Evolutionary conservation across 2,113 vertebrate species (phyloP).

Genomic region (Laterallus jamaicensis): DNA sequence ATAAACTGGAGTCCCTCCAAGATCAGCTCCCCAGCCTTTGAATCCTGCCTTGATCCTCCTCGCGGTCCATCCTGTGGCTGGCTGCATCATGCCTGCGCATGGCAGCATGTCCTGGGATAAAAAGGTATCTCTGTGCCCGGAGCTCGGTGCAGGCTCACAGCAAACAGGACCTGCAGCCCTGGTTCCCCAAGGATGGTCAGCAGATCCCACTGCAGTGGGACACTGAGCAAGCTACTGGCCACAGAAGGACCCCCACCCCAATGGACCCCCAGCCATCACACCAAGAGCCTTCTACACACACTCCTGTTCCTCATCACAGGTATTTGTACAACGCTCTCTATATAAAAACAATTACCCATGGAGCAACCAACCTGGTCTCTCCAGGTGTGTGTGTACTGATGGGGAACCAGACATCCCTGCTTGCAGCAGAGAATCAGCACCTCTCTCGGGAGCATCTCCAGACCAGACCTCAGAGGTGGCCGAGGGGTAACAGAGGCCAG

Average conservation of each 20-base stretch:
- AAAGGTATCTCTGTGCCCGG: fast-evolving
- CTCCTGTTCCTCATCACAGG: neutral
- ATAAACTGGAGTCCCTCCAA: neutral
- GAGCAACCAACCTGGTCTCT: neutral
- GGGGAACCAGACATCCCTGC: neutral
- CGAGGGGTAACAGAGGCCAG: neutral
- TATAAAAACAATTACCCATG: neutral
- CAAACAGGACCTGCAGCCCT: neutral
- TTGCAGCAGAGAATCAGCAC: neutral
- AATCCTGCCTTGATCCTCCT: neutral
- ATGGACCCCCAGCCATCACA: too few relatives aligned
- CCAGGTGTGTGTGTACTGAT: too few relatives aligned
- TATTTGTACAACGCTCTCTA: neutral
- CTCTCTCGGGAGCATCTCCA: neutral
- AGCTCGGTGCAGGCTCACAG: fast-evolving
- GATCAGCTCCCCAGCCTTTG: neutral
- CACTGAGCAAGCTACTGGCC: fast-evolving
- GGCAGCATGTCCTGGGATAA: fast-evolving
- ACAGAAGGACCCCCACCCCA: neutral
- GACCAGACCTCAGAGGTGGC: fast-evolving
- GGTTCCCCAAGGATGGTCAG: fast-evolving
- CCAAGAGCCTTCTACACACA: fast-evolving
- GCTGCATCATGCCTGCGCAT: neutral
- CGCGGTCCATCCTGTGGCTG: fast-evolving
- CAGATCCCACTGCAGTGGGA: neutral